Evolutionary conservation across 2,113 vertebrate species (phyloP).

Genomic region (Paradisaea rubra): DNA sequence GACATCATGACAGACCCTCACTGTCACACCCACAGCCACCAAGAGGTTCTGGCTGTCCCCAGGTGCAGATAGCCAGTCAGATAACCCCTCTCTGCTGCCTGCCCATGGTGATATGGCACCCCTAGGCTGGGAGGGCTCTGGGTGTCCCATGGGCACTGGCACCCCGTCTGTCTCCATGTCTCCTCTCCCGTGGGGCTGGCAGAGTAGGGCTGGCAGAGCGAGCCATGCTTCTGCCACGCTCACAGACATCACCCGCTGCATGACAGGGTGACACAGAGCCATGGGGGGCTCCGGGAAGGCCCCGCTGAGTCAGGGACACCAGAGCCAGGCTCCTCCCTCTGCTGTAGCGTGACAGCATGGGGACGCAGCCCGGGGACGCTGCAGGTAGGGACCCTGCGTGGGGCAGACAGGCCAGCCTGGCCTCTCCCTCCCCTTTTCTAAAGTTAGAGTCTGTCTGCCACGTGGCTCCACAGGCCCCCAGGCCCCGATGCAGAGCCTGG

Average conservation of each 20-base stretch:
- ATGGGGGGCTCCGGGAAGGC: background rate
- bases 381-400: accelerated
- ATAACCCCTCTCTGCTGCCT: background rate
- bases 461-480: background rate
- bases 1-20: background rate
- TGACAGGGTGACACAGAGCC: background rate
- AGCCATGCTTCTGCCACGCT: accelerated
- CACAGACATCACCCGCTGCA: background rate
- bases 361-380: background rate
- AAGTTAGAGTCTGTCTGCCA: background rate
- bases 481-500: accelerated
- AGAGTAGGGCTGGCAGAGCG: background rate
- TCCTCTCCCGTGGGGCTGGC: background rate
- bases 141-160: accelerated
- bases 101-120: accelerated
- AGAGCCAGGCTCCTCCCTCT: background rate
- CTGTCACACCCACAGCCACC: accelerated
- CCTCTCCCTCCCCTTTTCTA: background rate
- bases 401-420: background rate
- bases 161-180: accelerated
- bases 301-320: background rate
- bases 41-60: background rate
- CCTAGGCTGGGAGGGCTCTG: background rate
- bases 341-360: background rate
- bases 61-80: background rate